Evolutionary conservation across 2,888 invertebrate species (phyloP), one percentile per base, ranked within the genome.

Genomic region (Chydorus sphaericus): DNA sequence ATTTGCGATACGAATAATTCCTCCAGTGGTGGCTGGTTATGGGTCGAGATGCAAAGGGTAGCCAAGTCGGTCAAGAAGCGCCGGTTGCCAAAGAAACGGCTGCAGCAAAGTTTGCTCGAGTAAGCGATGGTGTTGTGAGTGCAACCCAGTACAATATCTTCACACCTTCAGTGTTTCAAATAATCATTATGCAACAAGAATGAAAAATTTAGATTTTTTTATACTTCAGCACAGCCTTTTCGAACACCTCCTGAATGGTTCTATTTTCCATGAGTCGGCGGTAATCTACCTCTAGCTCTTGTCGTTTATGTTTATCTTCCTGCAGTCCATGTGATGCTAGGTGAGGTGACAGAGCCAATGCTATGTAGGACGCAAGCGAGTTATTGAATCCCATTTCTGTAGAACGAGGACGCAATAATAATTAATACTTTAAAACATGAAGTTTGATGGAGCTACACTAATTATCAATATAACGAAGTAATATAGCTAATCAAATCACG

Each of bases 11-110:
- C 48, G 11, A 55, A 48, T 4, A 28, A 49, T 16, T 52, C 33
- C 18, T 31, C 36, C 4, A 30, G 48, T 3, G 20, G 36, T 18
- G 18, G 31, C 36, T 55, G 55, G 14, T 44, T 20, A 2, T 23
- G 14, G 2, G 55, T 48, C 16, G 55, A 55, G n/a, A 55, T 31
- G 49, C 55, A 55, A n/a, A 33, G 31, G 8, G 38, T 36, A 33
- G 33, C 52, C 36, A 52, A 52, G 36, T 23, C 36, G n/a, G 52
- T 33, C 16, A 52, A 33, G 31, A 36, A 31, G 14, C 14, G 23
- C 11, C 36, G 31, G 37, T 52, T 52, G 23, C 52, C 52, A 23
- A 52, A 52, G 23, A 52, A 31, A 18, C 36, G 30, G 18, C 36
- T 18, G 23, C 52, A 52, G 20, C 52, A 52, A 8, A 36, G 33